phyloP scores from a whole-genome alignment of 2,888 invertebrate genomes.

The Boloria selene region DNA sequence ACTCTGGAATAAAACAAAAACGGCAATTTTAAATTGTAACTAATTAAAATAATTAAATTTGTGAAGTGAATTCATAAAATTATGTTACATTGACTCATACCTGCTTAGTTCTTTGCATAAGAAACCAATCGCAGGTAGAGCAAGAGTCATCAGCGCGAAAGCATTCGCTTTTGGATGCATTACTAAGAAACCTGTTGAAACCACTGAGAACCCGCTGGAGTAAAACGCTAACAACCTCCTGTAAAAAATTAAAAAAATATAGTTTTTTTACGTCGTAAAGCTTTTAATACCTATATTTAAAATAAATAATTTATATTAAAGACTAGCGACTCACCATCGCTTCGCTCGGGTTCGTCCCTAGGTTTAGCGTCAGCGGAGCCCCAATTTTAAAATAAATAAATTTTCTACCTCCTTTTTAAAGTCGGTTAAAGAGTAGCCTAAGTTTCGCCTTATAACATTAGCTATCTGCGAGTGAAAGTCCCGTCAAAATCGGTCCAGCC shows the following conservation, averaged over 20 bases:
- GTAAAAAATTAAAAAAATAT: slow-evolving; percentile 43
- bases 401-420: too few relatives aligned
- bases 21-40: not conserved
- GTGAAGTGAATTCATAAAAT: not conserved
- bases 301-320: too few relatives aligned
- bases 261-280: too few relatives aligned
- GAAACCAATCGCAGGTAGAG: slow-evolving; percentile 86
- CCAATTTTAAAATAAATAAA: too few relatives aligned
- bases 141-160: slow-evolving; percentile 89
- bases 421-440: too few relatives aligned
- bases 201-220: slow-evolving; percentile 81
- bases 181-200: slow-evolving; percentile 86
- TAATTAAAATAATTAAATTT: not conserved
- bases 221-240: slow-evolving; percentile 85
- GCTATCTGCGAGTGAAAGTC: too few relatives aligned
- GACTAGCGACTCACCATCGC: too few relatives aligned
- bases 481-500: too few relatives aligned
- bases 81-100: slow-evolving; percentile 65
- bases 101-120: slow-evolving; percentile 85
- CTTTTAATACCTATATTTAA: too few relatives aligned
- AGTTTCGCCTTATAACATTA: too few relatives aligned
- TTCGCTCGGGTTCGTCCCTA: too few relatives aligned
- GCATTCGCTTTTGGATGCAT: slow-evolving; percentile 92
- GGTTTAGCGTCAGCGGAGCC: too few relatives aligned
- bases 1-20: slow-evolving; percentile 60